phyloP scores from a whole-genome alignment of 2,113 vertebrate genomes.

The Podilymbus podiceps region DNA sequence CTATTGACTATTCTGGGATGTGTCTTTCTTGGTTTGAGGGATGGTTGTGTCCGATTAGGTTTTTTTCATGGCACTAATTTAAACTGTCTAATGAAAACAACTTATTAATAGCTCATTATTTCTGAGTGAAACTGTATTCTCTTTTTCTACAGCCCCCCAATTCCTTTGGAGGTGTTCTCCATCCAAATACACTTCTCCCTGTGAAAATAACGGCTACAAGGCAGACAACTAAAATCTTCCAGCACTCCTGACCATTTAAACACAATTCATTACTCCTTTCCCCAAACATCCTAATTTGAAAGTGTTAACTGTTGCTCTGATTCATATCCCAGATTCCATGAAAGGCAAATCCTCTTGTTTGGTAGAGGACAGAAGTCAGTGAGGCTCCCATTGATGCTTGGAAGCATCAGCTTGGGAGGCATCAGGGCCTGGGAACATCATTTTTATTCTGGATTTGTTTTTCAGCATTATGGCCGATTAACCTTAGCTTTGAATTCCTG shows the following conservation, averaged over 20 bases:
- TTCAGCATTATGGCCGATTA: not conserved
- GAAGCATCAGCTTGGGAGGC: not conserved
- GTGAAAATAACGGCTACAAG: not conserved
- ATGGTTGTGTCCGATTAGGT: not conserved
- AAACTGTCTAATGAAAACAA: not conserved
- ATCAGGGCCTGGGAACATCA: not conserved
- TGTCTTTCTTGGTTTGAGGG: not conserved
- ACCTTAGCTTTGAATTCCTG: not conserved
- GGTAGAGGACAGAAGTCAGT: not conserved
- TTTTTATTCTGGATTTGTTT: not conserved
- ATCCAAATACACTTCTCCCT: not conserved
- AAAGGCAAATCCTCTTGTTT: not conserved
- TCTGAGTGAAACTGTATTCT: not conserved
- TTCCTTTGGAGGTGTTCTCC: not conserved
- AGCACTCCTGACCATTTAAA: not conserved
- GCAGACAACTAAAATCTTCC: not conserved
- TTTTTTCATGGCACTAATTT: not conserved
- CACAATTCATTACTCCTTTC: not conserved
- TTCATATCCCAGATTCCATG: not conserved
- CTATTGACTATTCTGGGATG: not conserved
- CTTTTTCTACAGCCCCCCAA: not conserved
- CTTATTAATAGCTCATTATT: not conserved
- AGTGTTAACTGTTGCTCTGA: not conserved
- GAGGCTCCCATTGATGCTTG: not conserved
- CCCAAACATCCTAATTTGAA: not conserved